Base-by-base conservation (phyloP, 2,797 vertebrate species). In the Anolis apletophallus region DNA sequence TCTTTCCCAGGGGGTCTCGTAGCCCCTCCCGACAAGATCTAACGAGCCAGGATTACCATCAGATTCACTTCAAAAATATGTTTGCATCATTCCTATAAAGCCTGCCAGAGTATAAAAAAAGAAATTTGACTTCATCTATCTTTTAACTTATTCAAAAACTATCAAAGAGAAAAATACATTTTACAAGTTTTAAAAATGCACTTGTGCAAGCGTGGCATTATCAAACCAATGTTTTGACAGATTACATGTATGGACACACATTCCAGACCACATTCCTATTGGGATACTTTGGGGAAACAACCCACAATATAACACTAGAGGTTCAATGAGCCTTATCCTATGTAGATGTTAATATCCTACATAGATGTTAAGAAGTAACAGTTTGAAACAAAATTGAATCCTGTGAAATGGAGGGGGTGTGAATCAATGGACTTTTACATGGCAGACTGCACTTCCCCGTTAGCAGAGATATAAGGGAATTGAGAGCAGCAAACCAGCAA, bases 21-120 rank as follows among this genome's bases (percentile, higher is more conserved):
- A n/a, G n/a, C n/a, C n/a, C n/a, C n/a, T n/a, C n/a, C n/a, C n/a
- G n/a, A n/a, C n/a, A n/a, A n/a, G n/a, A n/a, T n/a, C n/a, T n/a
- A n/a, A n/a, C n/a, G n/a, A n/a, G n/a, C n/a, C n/a, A n/a, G n/a
- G n/a, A n/a, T n/a, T n/a, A 89, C 23, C 89, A 64, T 32, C 85
- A 93, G 84, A 90, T 80, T 90, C 79, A 85, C 21, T 81, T 80
- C 52, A 90, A 88, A 91, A 85, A 55, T 52, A 72, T 88, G 87
- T 93, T 88, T 91, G 84, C 89, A 72, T 80, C 84, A 79, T 80
- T 91, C 57, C 85, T 85, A 91, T 29, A 91, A 94, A 93, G 89
- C 72, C 89, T 76, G 85, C 71, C 3, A 52, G 40, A 78, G 50
- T 67, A 36, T 36, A 55, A 90, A 91, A 87, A 89, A 88, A 88